These are phyloP conservation scores for Grantiella picta DNA, from an alignment of 2,113 vertebrate genomes.

Conservation along the genomic window DNA sequence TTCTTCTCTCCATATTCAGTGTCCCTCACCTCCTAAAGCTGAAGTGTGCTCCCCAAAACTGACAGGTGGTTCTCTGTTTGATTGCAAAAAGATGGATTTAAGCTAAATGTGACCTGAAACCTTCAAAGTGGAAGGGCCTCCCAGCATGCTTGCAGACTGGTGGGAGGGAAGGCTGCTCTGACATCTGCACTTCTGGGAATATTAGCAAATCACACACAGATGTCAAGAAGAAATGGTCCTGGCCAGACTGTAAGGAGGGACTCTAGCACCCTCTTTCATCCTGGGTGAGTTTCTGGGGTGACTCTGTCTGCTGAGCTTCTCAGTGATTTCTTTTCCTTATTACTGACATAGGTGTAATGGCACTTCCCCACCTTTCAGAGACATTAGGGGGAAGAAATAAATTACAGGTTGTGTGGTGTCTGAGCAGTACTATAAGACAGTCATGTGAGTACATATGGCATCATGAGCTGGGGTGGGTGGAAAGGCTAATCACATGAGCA, in stretches of 20 bases:
- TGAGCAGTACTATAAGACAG: background rate
- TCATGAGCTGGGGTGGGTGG: background rate
- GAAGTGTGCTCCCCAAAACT: background rate
- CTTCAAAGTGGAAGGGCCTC: slow-evolving; percentile 24
- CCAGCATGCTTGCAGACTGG: background rate
- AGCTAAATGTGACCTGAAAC: slow-evolving; percentile 44
- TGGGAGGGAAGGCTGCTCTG: slow-evolving; percentile 1
- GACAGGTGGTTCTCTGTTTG: slow-evolving; percentile 47
- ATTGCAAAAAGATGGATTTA: slow-evolving; percentile 34
- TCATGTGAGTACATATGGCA: background rate
- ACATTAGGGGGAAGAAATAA: background rate
- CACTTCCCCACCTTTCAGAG: background rate
- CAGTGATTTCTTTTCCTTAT: background rate
- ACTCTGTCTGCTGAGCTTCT: background rate
- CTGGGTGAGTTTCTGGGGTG: background rate
- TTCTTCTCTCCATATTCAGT: background rate
- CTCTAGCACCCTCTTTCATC: background rate
- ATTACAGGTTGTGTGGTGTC: background rate
- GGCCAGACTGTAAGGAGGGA: background rate
- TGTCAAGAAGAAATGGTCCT: background rate
- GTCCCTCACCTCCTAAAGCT: background rate
- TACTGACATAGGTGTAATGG: background rate
- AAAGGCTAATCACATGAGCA: slow-evolving; percentile 37
- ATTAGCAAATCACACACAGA: slow-evolving; percentile 11
- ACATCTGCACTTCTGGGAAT: slow-evolving; percentile 17